Evolutionary conservation across 1,140 invertebrate genomes (phyloP).

Genomic region (Drosophila guanche): DNA sequence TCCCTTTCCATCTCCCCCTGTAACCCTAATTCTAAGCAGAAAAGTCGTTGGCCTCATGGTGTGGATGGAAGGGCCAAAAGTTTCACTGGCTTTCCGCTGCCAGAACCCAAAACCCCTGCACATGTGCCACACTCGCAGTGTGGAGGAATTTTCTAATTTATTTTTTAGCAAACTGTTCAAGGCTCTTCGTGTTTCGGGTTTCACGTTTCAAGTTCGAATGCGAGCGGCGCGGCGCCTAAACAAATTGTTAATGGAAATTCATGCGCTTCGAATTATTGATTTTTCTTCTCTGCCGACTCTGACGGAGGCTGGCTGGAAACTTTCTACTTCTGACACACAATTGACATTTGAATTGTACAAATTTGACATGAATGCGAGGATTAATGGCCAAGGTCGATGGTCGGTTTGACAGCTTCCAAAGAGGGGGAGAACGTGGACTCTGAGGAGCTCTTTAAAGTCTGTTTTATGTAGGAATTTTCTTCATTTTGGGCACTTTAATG

Average conservation of each 20-base stretch:
- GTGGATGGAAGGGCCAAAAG: constrained; percentile 2
- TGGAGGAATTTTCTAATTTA: constrained; percentile 82
- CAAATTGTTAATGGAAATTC: constrained; percentile 80
- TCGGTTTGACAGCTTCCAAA: constrained; percentile 64
- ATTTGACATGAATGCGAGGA: constrained; percentile 70
- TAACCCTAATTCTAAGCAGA: constrained; percentile 31
- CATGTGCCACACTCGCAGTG: constrained; percentile 62
- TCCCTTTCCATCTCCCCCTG: constrained; percentile 2
- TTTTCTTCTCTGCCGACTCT: constrained; percentile 34
- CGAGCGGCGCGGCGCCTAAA: constrained; percentile 51
- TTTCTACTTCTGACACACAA: constrained; percentile 48
- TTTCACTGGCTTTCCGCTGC: constrained; percentile 3
- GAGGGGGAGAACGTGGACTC: not conserved
- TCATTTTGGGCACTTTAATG: constrained; percentile 22
- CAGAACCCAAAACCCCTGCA: constrained; percentile 20
- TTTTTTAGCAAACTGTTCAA: constrained; percentile 80
- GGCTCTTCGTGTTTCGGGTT: constrained; percentile 55
- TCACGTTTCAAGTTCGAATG: constrained; percentile 60
- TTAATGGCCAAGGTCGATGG: constrained; percentile 80
- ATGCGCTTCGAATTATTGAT: constrained; percentile 74
- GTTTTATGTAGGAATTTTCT: constrained; percentile 10
- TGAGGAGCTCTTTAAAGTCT: constrained; percentile 12
- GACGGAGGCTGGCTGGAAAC: constrained; percentile 49
- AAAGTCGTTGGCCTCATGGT: constrained; percentile 30
- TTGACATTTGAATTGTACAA: constrained; percentile 78